Base-by-base conservation (phyloP, 1,140 invertebrate genomes). In the Meloidogyne exigua region DNA sequence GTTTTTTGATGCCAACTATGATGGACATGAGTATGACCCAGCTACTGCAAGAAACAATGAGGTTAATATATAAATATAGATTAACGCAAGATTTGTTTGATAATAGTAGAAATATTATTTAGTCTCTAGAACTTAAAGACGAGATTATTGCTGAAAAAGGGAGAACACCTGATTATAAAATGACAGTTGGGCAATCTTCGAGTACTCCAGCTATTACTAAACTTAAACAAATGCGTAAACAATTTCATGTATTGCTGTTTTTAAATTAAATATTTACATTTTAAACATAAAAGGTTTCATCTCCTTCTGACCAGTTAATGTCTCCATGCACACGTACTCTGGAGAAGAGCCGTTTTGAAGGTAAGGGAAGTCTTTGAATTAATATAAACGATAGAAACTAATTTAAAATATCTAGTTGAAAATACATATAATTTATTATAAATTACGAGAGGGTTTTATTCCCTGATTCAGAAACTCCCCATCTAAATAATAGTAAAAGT, bases 1-100 rank as follows among this genome's bases (percentile, higher is more conserved):
- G 88, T 98, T 99, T 90, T 99, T 98, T 90, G 95, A 98, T 91
- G 95, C 95, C 68, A 99, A 99, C 91, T 98, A 96, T 89, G 94
- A 96, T 88, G 95, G 95, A 73, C 91, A 92, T 81, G 93, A 94
- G 75, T 99, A 99, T 89, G 93, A 98, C 88, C 92, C 94, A 64
- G 89, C 93, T 68, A 93, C 93, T 79, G 93, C 93, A 62, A 91
- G 96, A 77, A 91, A 92, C 78, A 92, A 92, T 71, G 90, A 93
- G 88, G 89, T 89, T 57, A 57, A n/a, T 32, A 32, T 32, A n/a
- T n/a, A n/a, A n/a, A n/a, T n/a, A n/a, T 32, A 32, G 2, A 3
- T 32, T 32, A 32, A 32, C 28, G 7, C 18, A 57, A 57, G 73
- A 44, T 10, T 5, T 72, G n/a, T 18, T 26, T 25, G 5, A 57